A percentile compares a stretch with the other conserved stretches of the same genome.
These are phyloP conservation scores for Apis cerana DNA, from an alignment of 1,140 invertebrate genomes.

Conservation along the genomic window DNA sequence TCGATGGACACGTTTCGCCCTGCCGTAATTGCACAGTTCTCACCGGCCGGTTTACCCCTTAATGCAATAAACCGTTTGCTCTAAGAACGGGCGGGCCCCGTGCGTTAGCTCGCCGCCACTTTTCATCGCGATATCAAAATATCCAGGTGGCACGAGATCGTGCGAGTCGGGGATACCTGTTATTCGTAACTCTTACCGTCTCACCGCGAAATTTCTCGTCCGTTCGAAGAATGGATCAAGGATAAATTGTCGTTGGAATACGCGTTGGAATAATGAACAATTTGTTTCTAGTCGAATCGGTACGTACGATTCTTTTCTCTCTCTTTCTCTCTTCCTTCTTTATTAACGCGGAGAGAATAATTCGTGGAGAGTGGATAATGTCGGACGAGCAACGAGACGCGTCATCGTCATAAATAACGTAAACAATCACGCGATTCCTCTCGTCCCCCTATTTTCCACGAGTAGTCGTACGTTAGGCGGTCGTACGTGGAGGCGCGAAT, in stretches of 20 bases:
- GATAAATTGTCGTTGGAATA: conserved; percentile 14
- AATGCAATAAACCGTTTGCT: conserved; percentile 52
- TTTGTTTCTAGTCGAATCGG: conserved; percentile 19
- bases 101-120: conserved; percentile 49
- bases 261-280: conserved; percentile 33
- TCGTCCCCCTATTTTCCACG: conserved; percentile 27
- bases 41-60: conserved; percentile 15
- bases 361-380: conserved; percentile 56
- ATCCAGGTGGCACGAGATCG: conserved; percentile 24
- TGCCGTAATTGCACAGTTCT: conserved; percentile 46
- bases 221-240: conserved; percentile 1
- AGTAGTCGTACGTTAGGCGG: conserved; percentile 40
- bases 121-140: conserved; percentile 48
- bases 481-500: conserved; percentile 62
- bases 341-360: conserved; percentile 43
- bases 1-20: neutral
- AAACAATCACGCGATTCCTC: conserved; percentile 68
- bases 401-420: conserved; percentile 74
- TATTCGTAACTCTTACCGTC: conserved; percentile 41
- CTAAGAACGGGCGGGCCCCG: conserved; percentile 50
- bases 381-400: conserved; percentile 56
- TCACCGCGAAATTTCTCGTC: conserved; percentile 7
- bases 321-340: too few relatives aligned
- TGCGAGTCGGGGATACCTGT: conserved; percentile 28
- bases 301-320: too few relatives aligned